A percentile compares a stretch with the other conserved stretches of the same genome.
Conservation (phyloP, 53 echinoderm and acorn worm genomes). For the Glandiceps talaboti region DNA sequence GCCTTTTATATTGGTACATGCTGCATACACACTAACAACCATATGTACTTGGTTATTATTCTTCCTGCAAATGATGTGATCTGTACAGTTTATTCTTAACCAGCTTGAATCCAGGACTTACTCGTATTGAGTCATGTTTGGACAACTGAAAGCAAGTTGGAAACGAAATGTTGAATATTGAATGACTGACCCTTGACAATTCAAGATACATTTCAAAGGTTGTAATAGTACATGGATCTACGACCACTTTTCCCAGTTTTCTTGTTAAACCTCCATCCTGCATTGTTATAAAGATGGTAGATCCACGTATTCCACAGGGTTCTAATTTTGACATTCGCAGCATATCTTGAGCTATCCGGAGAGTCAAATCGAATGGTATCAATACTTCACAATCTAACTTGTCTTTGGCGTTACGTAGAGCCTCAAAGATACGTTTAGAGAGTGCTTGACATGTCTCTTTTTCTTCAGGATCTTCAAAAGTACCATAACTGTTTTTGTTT, state of each 20-base stretch:
- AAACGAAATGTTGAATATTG: conserved; percentile 60
- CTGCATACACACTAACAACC: too few relatives aligned
- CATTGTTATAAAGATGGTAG: conserved; percentile 49
- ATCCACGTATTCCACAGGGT: conserved; percentile 90
- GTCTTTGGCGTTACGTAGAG: background rate
- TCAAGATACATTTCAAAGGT: conserved; percentile 85
- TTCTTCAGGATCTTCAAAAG: background rate
- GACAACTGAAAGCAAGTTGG: conserved; percentile 60
- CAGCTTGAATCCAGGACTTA: conserved; percentile 78
- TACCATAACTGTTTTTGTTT: background rate
- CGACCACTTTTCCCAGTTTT: conserved; percentile 48
- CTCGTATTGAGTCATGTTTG: conserved; percentile 36
- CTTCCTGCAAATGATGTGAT: background rate
- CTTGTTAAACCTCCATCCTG: conserved; percentile 66
- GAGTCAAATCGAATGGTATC: conserved; percentile 51
- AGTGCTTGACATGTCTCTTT: background rate
- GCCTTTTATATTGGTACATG: too few relatives aligned
- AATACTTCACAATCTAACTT: conserved; percentile 25
- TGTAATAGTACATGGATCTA: conserved; percentile 82
- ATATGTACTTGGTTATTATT: too few relatives aligned
- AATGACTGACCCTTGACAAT: conserved; percentile 44
- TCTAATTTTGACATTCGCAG: conserved; percentile 73
- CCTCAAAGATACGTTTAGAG: background rate
- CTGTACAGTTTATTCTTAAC: conserved; percentile 88
- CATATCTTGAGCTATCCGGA: conserved; percentile 57